Conservation (phyloP, 2,797 vertebrate genomes). For the Graptemys geographica region DNA sequence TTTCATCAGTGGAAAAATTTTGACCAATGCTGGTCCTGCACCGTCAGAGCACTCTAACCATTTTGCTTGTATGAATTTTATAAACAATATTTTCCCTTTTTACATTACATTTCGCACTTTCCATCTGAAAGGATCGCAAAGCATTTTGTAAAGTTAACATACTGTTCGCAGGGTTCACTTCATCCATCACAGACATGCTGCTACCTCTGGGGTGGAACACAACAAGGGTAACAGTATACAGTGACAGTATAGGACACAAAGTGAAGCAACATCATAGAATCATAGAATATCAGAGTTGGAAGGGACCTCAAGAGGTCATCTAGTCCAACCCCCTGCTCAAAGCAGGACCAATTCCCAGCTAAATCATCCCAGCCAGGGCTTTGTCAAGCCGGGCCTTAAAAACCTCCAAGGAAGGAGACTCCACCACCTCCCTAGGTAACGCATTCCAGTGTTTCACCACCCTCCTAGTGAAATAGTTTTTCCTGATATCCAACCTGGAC, state of each 20-base stretch:
- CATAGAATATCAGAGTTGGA: too few relatives aligned
- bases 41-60: not conserved
- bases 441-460: too few relatives aligned
- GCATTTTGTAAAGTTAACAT: rapidly evolving
- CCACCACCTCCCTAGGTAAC: too few relatives aligned
- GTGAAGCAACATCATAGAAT: not conserved
- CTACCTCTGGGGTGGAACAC: not conserved
- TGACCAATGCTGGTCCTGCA: not conserved
- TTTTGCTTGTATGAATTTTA: not conserved
- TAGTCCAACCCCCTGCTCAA: too few relatives aligned
- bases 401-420: too few relatives aligned
- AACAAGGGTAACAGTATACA: not conserved
- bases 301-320: too few relatives aligned
- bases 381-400: too few relatives aligned
- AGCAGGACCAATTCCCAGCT: too few relatives aligned
- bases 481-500: too few relatives aligned
- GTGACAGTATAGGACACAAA: not conserved
- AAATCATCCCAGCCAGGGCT: too few relatives aligned
- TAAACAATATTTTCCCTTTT: not conserved
- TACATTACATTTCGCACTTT: not conserved
- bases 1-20: not conserved
- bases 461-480: too few relatives aligned
- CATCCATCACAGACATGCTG: not conserved
- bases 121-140: not conserved
- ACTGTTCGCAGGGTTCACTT: not conserved